These are phyloP conservation scores for Chrysolina americana DNA, from an alignment of 2,888 invertebrate species.

Conservation along the genomic window DNA sequence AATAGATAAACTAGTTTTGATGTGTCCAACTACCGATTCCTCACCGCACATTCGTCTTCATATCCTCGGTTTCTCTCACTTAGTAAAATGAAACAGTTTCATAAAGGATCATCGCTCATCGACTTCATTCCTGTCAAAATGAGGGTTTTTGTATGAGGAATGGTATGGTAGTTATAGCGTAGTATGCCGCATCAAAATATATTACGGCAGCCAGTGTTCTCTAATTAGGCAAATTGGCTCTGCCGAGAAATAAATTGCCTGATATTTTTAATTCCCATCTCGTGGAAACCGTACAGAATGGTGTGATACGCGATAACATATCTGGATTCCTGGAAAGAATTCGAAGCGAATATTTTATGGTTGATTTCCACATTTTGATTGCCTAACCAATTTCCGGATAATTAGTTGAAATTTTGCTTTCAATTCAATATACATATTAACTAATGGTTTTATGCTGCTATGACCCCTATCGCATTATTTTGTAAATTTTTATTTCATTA, in stretches of 20 bases:
- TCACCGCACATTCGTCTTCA: background rate
- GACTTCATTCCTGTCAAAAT: constrained; percentile 21
- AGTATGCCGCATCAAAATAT: constrained; percentile 32
- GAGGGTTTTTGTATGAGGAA: constrained; percentile 19
- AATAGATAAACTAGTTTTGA: background rate
- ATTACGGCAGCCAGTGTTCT: constrained; percentile 23
- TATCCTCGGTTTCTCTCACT: background rate
- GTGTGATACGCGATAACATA: background rate
- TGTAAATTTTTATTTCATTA: too few species aligned
- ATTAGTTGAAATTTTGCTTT: background rate
- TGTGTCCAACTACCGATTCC: background rate
- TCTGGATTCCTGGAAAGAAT: background rate
- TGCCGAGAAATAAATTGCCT: constrained; percentile 18
- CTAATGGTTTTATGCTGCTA: too few species aligned
- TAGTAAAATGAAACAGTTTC: constrained; percentile 9
- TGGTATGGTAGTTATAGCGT: background rate
- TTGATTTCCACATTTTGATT: constrained; percentile 16
- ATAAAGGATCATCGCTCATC: constrained; percentile 3
- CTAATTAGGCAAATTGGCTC: constrained; percentile 33
- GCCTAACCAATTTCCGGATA: background rate
- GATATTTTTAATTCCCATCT: constrained; percentile 27
- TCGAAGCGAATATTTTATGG: background rate
- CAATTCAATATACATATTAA: too few species aligned
- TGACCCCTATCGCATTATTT: too few species aligned
- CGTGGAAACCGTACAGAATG: background rate